These are phyloP conservation scores for Meiosimyza decipiens DNA, from an alignment of 2,888 invertebrate species.

Conservation along the genomic window DNA sequence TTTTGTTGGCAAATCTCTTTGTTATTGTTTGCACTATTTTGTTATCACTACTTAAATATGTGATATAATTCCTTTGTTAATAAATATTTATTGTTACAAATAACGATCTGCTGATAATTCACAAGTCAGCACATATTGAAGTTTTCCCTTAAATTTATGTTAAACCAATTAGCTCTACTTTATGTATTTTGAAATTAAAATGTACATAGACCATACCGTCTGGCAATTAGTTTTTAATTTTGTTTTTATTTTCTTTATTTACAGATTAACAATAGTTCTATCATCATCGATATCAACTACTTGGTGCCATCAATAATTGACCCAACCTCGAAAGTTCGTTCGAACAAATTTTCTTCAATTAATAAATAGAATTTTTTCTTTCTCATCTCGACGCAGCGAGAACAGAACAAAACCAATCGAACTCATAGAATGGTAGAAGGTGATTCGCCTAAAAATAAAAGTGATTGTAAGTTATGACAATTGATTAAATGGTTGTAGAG, in stretches of 20 bases:
- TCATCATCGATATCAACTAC: constrained; percentile 41
- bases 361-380: constrained; percentile 45
- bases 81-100: background rate
- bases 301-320: constrained; percentile 34
- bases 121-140: too few species aligned
- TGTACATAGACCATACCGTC: background rate
- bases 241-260: constrained; percentile 43
- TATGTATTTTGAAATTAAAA: too few species aligned
- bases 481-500: background rate
- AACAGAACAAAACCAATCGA: constrained; percentile 66
- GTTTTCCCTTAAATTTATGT: too few species aligned
- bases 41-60: background rate
- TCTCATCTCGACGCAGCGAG: constrained; percentile 53
- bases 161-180: too few species aligned
- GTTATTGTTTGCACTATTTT: background rate
- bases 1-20: too few species aligned
- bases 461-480: constrained; percentile 73
- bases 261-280: constrained; percentile 54
- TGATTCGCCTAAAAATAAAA: constrained; percentile 83
- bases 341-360: background rate
- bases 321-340: constrained; percentile 34
- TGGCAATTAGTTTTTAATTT: constrained; percentile 4
- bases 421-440: constrained; percentile 91
- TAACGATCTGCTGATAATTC: background rate
- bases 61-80: background rate